Evolutionary conservation across 2,797 vertebrate species (phyloP).

Genomic region (Pseudotriccus pelzelni): DNA sequence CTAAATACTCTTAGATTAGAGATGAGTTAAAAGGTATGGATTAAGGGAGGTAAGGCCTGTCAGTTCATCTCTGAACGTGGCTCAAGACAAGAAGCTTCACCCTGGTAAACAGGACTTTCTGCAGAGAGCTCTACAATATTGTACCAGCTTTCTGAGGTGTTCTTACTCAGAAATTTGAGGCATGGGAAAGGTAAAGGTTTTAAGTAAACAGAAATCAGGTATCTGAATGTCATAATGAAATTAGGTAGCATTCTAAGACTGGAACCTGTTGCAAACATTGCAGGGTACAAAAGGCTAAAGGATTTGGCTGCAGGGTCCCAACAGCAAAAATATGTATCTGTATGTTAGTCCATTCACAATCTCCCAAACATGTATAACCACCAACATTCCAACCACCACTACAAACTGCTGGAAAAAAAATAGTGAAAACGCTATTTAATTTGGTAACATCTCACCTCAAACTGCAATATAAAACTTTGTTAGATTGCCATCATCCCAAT

Average conservation of each 20-base stretch:
- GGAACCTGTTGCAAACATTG: neutral
- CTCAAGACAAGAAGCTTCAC: constrained; percentile 9
- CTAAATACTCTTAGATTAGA: neutral
- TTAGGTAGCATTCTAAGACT: neutral
- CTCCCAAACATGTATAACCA: neutral
- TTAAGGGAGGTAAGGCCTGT: neutral
- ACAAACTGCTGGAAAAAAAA: constrained; percentile 13
- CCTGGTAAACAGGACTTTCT: neutral
- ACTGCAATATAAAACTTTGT: neutral
- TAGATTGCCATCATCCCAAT: neutral
- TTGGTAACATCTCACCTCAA: neutral
- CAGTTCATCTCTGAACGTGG: neutral
- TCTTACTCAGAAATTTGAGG: neutral
- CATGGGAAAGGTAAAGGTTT: neutral
- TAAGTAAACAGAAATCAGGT: neutral
- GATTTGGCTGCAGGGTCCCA: neutral
- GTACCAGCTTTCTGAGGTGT: neutral
- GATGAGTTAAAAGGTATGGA: neutral
- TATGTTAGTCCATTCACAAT: neutral
- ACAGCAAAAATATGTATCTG: constrained; percentile 7
- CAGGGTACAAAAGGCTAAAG: neutral
- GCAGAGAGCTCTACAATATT: neutral
- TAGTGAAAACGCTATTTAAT: neutral
- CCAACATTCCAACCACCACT: neutral
- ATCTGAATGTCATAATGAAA: neutral